Conservation (phyloP, 92 coral and sea anemone species). For the Heliopora coerulea region DNA sequence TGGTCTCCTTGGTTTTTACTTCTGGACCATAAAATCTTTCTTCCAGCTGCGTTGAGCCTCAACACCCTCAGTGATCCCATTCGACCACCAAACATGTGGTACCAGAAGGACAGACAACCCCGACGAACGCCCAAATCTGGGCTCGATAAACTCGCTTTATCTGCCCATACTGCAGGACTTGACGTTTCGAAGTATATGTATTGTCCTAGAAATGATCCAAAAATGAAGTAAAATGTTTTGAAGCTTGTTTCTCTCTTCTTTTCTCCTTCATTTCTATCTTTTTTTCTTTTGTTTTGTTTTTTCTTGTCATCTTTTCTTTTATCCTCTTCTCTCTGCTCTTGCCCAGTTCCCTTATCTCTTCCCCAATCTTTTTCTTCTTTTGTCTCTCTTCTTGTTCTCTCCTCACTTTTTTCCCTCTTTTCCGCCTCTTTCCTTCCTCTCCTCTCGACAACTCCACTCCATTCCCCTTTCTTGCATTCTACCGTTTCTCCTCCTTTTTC, state of each 20-base stretch:
- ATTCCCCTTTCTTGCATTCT: not conserved
- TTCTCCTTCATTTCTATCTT: not conserved
- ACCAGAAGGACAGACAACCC: constrained; percentile 84
- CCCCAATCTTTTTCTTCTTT: too few species aligned
- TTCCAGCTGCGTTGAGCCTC: not conserved
- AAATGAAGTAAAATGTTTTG: not conserved
- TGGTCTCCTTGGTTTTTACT: constrained; percentile 41
- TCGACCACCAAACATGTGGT: constrained; percentile 68
- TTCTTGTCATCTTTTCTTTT: not conserved
- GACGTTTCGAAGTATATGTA: constrained; percentile 85
- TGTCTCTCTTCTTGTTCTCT: not conserved
- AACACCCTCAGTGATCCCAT: constrained; percentile 69
- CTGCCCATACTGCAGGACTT: constrained; percentile 60
- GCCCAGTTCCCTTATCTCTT: not conserved
- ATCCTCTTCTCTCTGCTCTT: not conserved
- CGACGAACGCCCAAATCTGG: constrained; percentile 66
- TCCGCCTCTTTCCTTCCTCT: not conserved
- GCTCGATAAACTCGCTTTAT: constrained; percentile 77
- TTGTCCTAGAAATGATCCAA: constrained; percentile 49
- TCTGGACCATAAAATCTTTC: constrained; percentile 6
- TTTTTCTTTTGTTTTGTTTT: not conserved
- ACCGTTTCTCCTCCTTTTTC: not conserved
- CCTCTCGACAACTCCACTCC: not conserved
- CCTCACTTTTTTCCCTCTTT: not conserved
- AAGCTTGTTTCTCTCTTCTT: not conserved